Evolutionary conservation across 2,888 invertebrate species (phyloP), one percentile per base, ranked within the genome.

Genomic region (Uloborus plumipes): DNA sequence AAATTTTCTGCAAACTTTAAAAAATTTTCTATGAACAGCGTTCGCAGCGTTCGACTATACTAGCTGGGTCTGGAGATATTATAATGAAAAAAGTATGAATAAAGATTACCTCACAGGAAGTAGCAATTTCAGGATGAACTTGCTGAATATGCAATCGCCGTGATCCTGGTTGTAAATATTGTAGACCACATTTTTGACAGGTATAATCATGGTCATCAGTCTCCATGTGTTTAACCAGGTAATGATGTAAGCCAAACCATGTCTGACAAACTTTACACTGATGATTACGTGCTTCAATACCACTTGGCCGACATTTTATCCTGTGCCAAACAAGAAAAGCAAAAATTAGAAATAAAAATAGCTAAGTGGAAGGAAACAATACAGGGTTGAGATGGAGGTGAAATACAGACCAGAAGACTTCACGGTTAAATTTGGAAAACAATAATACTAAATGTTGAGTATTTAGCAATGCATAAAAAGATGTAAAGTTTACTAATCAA

Each of bases 221-320:
- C 66, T 86, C 86, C 85, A 86, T 84, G 66, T 86, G 86, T 55
- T 85, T 76, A 16, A 86, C 74, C 49, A 85, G 86, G 62, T 85
- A 85, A 18, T 85, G 84, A 22, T 62, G 73, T 51, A 86, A 64
- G 18, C 86, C 86, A 72, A 86, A 86, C 85, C 86, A 86, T 0
- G 85, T 85, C 18, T 86, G 86, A 79, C 86, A 86, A 18, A 86
- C 83, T 65, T 86, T 86, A 31, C 86, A 86, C 31, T 86, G 85
- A 53, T 85, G 84, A 76, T 86, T 86, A 20, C 86, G 65, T 2
- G 86, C 86, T 74, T 86, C 86, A 39, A 85, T 83, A 14, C 86
- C 76, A 58, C 72, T 73, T 2, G 82, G 85, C 31, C 85, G 66
- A 47, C 85, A 84, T 51, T 85, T 85, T 53, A n/a, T 85, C 85